Conservation (phyloP, 2,113 vertebrate species). For the Dendropsophus ebraccatus region DNA sequence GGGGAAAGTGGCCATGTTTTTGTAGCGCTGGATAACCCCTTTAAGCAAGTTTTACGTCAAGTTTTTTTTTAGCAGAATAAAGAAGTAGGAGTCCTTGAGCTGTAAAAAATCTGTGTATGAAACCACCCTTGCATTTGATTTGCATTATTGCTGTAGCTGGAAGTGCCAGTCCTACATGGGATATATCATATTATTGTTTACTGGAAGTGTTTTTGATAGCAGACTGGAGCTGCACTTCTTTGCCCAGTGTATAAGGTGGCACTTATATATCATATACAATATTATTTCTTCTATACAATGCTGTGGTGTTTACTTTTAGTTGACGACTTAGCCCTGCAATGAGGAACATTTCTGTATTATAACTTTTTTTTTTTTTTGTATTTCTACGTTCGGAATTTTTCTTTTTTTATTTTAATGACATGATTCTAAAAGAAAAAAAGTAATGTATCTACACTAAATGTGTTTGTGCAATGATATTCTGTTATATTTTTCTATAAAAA, state of each 20-base stretch:
- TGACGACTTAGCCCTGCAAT: background rate
- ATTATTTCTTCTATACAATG: background rate
- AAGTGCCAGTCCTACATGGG: background rate
- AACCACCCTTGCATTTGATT: background rate
- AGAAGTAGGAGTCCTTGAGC: too few species aligned
- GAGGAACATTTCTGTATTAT: background rate
- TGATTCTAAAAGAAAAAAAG: background rate
- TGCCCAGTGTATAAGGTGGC: background rate
- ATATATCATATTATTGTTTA: background rate
- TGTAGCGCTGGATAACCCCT: too few species aligned
- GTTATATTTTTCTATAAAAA: constrained; percentile 16
- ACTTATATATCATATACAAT: too few species aligned
- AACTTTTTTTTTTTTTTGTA: background rate
- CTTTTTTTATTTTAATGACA: background rate
- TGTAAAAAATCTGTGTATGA: too few species aligned
- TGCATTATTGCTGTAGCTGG: background rate
- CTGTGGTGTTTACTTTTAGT: background rate
- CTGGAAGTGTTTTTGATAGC: background rate
- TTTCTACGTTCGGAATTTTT: background rate
- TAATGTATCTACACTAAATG: background rate
- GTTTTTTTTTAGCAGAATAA: too few species aligned
- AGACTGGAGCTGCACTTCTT: too few species aligned
- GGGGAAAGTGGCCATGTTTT: too few species aligned
- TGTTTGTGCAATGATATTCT: background rate
- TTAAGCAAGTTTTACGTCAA: too few species aligned